Evolutionary conservation across 2,113 vertebrate species (phyloP).

Genomic region (Ceratotherium simum): DNA sequence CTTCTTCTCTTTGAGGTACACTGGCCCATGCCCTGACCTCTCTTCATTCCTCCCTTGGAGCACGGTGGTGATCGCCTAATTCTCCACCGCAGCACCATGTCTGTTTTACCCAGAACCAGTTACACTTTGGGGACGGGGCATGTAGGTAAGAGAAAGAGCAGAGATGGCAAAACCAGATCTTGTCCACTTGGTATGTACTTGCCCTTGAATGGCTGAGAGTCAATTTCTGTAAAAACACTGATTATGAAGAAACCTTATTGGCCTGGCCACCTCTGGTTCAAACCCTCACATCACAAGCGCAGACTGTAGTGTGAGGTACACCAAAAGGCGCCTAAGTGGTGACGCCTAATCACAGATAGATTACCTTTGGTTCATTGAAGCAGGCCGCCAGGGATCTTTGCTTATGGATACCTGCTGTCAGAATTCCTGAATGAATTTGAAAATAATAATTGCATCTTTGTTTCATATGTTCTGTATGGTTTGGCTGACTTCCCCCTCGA

Average conservation of each 20-base stretch:
- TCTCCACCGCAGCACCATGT: not conserved
- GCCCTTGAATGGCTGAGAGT: not conserved
- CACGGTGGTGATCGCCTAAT: not conserved
- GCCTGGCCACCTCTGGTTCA: not conserved
- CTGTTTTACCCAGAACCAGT: constrained; percentile 15
- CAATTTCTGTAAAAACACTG: constrained; percentile 2
- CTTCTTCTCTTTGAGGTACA: constrained; percentile 11
- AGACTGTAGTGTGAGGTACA: not conserved
- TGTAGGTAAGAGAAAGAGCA: not conserved
- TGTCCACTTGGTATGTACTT: not conserved
- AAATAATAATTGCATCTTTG: constrained; percentile 30
- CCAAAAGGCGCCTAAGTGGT: not conserved
- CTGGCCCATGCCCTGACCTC: not conserved
- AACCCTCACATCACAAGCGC: not conserved
- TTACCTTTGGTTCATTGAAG: constrained; percentile 35
- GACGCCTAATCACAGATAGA: not conserved
- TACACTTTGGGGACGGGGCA: not conserved
- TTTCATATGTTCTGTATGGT: not conserved
- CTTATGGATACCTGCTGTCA: constrained; percentile 13
- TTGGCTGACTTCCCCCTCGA: constrained; percentile 35
- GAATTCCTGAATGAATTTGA: constrained; percentile 28
- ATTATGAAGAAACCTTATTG: not conserved
- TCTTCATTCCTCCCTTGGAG: not conserved
- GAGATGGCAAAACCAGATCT: not conserved
- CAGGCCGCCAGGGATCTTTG: not conserved